These are phyloP conservation scores for Bombus sylvicola DNA, from an alignment of 1,140 invertebrate genomes.

Conservation along the genomic window DNA sequence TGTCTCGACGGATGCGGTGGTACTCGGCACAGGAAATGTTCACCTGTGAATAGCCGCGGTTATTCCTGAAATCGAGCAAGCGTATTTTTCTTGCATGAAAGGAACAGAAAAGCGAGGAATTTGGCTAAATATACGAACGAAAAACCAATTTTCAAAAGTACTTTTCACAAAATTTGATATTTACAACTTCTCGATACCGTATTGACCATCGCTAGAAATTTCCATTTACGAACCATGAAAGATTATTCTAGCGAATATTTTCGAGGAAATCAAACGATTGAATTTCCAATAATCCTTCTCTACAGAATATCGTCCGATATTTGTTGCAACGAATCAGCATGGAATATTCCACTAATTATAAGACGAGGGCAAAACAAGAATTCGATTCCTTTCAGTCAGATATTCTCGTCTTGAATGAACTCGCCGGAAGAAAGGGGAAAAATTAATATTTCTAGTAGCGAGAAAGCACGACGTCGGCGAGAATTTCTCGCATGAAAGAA, in stretches of 20 bases:
- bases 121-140: background rate
- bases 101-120: background rate
- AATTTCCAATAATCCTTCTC: background rate
- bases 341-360: background rate
- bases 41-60: background rate
- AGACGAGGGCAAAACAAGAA: too few species aligned
- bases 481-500: background rate
- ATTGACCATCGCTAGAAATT: too few species aligned
- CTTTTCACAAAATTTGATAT: too few species aligned
- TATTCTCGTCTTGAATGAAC: background rate
- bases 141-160: background rate
- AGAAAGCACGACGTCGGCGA: background rate
- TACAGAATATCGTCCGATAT: background rate
- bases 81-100: background rate
- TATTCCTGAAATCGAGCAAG: background rate
- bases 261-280: too few species aligned
- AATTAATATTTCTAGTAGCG: constrained; percentile 23
- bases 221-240: too few species aligned
- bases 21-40: too few species aligned
- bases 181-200: too few species aligned
- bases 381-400: background rate
- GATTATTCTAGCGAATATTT: too few species aligned
- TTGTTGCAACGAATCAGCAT: background rate
- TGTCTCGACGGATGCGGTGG: background rate
- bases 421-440: background rate